phyloP scores from a whole-genome alignment of 2,113 vertebrate species.

The Thermophis baileyi region DNA sequence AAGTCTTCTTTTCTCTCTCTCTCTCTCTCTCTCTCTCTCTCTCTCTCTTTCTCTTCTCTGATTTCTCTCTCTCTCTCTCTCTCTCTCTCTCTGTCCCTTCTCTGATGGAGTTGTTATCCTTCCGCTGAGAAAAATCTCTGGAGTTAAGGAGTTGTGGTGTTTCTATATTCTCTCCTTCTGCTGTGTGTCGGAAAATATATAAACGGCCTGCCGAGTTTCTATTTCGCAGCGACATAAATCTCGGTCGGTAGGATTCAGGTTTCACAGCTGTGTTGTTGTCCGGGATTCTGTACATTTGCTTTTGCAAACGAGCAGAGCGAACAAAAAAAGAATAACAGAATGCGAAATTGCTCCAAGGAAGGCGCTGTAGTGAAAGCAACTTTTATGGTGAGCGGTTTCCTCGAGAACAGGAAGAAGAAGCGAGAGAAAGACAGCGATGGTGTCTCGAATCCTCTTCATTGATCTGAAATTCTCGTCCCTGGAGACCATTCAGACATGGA shows the following conservation, averaged over 20 bases:
- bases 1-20: neutral
- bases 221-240: conserved; percentile 22
- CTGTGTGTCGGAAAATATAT: neutral
- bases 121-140: neutral
- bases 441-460: neutral
- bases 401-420: conserved; percentile 33
- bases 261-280: conserved; percentile 49
- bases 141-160: neutral
- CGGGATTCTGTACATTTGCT: conserved; percentile 12
- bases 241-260: neutral
- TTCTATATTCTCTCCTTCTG: neutral
- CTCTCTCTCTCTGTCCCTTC: neutral
- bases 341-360: neutral
- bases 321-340: neutral
- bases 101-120: neutral
- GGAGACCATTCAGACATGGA: neutral
- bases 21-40: too few relatives aligned
- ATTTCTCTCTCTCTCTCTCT: too few relatives aligned
- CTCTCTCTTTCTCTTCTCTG: too few relatives aligned
- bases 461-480: neutral
- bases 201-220: neutral
- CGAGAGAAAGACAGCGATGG: neutral
- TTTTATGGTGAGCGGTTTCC: conserved; percentile 45
- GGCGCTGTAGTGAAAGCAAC: conserved; percentile 42
- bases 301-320: conserved; percentile 42